Evolutionary conservation across 2,113 vertebrate species (phyloP).

Genomic region (Laticauda colubrina): DNA sequence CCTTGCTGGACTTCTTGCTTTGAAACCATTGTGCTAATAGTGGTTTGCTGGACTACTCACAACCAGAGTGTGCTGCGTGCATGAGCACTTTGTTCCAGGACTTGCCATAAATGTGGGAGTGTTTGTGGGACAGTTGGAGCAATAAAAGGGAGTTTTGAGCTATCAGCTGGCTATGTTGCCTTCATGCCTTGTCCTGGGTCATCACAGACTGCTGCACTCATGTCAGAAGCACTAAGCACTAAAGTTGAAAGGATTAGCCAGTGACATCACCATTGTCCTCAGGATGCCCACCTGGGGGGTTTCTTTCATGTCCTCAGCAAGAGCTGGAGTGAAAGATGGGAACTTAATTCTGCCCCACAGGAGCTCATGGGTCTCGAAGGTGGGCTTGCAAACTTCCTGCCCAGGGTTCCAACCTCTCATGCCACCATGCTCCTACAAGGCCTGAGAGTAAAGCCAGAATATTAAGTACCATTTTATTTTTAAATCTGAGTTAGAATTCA

Average conservation of each 20-base stretch:
- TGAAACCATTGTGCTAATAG: no score
- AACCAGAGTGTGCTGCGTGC: no score
- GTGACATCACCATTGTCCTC: background rate
- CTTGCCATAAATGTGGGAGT: no score
- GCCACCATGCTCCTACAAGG: background rate
- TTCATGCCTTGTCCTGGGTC: no score
- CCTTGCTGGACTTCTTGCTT: no score
- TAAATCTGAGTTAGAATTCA: background rate
- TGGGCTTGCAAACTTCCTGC: background rate
- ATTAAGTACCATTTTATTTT: background rate
- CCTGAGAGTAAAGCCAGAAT: background rate
- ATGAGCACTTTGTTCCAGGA: no score
- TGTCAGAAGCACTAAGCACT: background rate
- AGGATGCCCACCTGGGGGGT: background rate
- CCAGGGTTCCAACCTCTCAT: background rate
- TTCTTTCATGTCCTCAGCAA: background rate
- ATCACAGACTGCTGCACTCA: no score
- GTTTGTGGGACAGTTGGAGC: no score
- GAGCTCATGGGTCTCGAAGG: background rate
- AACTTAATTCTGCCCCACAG: background rate
- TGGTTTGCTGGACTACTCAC: no score
- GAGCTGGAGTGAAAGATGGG: background rate
- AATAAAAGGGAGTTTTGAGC: no score
- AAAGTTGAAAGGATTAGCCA: background rate
- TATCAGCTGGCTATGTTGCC: no score